Evolutionary conservation across 2,113 vertebrate genomes (phyloP).

Genomic region (Indri indri): DNA sequence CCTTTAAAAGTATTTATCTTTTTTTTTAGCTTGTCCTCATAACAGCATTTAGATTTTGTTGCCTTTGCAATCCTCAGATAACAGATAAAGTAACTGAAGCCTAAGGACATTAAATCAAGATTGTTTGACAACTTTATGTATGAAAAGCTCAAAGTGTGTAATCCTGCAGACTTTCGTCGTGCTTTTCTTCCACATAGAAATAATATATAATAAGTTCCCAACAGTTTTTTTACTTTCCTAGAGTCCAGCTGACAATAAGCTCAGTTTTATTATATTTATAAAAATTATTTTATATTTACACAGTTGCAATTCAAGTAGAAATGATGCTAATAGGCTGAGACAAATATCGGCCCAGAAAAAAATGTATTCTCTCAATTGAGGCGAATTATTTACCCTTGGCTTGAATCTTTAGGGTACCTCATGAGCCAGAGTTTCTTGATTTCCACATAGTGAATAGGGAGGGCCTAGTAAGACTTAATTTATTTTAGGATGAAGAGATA

Average conservation of each 20-base stretch:
- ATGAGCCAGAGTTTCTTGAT: neutral
- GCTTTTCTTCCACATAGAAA: neutral
- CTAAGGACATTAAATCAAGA: conserved; percentile 5
- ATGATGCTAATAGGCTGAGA: conserved; percentile 32
- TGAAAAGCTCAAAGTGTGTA: neutral
- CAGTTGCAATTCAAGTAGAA: neutral
- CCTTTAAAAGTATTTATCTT: neutral
- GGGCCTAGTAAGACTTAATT: neutral
- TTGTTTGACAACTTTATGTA: neutral
- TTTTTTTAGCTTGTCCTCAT: neutral
- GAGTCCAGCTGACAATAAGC: neutral
- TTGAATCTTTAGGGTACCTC: neutral
- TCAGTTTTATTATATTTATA: conserved; percentile 35
- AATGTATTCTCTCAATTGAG: neutral
- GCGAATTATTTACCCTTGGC: neutral
- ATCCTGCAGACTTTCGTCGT: conserved; percentile 16
- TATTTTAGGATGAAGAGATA: conserved; percentile 32
- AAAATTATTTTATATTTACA: conserved; percentile 56
- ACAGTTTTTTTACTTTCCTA: neutral
- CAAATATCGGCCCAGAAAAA: conserved; percentile 6
- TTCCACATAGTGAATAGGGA: neutral
- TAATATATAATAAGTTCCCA: neutral
- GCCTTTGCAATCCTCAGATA: conserved; percentile 16
- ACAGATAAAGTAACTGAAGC: neutral
- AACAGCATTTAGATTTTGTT: conserved; percentile 27